phyloP scores from a whole-genome alignment of 2,888 invertebrate species.

The Dynastes hyllus region DNA sequence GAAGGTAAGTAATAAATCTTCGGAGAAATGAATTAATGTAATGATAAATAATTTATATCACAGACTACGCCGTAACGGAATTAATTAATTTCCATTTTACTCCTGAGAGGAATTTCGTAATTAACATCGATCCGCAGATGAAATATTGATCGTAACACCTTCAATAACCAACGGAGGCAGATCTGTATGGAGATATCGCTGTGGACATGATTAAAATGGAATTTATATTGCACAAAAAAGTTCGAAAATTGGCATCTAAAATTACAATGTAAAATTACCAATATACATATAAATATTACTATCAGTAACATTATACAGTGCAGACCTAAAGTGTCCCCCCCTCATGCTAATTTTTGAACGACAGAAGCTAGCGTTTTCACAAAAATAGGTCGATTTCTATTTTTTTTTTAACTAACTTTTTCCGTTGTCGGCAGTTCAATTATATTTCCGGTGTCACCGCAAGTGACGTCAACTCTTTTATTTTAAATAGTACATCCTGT shows the following conservation, averaged over 20 bases:
- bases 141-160: slow-evolving; percentile 33
- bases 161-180: slow-evolving; percentile 15
- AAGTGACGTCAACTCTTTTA: too few species aligned
- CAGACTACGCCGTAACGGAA: slow-evolving; percentile 44
- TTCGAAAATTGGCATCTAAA: slow-evolving; percentile 10
- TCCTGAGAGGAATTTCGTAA: slow-evolving; percentile 44
- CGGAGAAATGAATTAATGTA: slow-evolving; percentile 33
- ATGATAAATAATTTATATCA: slow-evolving; percentile 49
- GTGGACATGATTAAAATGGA: slow-evolving; percentile 8
- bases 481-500: too few species aligned
- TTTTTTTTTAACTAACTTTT: too few species aligned
- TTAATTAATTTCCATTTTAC: slow-evolving; percentile 47
- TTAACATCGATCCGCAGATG: slow-evolving; percentile 43
- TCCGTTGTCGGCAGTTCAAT: too few species aligned
- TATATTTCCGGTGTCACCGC: too few species aligned
- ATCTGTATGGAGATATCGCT: slow-evolving; percentile 3
- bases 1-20: too few species aligned
- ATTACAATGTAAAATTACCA: slow-evolving; percentile 14
- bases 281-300: too few species aligned
- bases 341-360: too few species aligned
- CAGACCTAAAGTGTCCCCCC: too few species aligned
- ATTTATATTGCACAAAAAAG: slow-evolving; percentile 8
- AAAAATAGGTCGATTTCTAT: too few species aligned
- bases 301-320: too few species aligned
- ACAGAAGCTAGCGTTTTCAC: too few species aligned